phyloP scores from a whole-genome alignment of 2,888 invertebrate genomes.

The Sesamia inferens region DNA sequence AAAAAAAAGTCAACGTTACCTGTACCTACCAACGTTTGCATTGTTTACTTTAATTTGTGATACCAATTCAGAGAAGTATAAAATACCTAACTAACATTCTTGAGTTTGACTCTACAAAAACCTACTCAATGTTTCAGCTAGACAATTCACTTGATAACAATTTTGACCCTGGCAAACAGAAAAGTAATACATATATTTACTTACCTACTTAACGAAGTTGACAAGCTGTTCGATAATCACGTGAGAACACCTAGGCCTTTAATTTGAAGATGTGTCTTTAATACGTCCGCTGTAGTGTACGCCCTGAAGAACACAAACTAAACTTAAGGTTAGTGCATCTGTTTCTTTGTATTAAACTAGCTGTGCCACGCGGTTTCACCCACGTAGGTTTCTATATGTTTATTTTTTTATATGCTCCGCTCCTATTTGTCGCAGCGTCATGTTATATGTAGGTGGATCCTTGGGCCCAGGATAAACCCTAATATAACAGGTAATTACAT shows the following conservation, averaged over 20 bases:
- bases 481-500: background rate
- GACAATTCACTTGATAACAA: conserved; percentile 30
- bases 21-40: background rate
- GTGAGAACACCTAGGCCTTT: background rate
- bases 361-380: no score
- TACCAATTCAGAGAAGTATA: no score
- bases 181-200: conserved; percentile 21
- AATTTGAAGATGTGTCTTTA: background rate
- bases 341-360: no score
- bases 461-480: background rate
- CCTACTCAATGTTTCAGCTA: background rate
- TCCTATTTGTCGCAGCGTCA: no score
- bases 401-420: no score
- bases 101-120: background rate
- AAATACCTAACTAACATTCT: background rate
- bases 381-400: no score
- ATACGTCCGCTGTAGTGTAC: background rate
- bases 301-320: background rate
- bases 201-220: conserved; percentile 4
- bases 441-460: no score
- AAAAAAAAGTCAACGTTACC: no score
- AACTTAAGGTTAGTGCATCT: no score
- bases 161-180: conserved; percentile 33
- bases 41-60: background rate
- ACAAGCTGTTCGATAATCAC: conserved; percentile 11